A percentile compares a stretch with the other conserved stretches of the same genome.
Evolutionary conservation across 2,888 invertebrate genomes (phyloP).

Genomic region (Antheraea yamamai): DNA sequence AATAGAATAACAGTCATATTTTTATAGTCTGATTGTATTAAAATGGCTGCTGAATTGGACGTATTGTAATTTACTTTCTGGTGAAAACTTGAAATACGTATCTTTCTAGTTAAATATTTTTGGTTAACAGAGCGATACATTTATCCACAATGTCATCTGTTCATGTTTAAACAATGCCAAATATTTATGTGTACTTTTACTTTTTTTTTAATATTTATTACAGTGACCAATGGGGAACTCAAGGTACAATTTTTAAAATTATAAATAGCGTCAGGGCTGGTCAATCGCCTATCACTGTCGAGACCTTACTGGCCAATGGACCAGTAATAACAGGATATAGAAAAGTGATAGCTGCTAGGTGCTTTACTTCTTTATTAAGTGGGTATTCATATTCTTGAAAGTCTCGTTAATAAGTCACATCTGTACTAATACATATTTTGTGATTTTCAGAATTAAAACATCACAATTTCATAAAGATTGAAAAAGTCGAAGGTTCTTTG

Average conservation of each 20-base stretch:
- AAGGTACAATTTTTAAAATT: constrained; percentile 67
- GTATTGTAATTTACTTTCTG: no score
- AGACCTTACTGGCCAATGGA: constrained; percentile 45
- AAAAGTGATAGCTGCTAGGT: constrained; percentile 55
- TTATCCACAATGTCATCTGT: no score
- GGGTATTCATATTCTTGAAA: constrained; percentile 33
- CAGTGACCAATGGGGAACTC: constrained; percentile 70
- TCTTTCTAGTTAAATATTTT: no score
- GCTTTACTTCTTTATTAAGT: constrained; percentile 69
- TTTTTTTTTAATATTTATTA: constrained; percentile 17
- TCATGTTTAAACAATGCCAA: no score
- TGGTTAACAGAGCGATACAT: no score
- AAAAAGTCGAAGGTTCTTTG: constrained; percentile 52
- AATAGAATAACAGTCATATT: no score
- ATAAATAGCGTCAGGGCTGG: constrained; percentile 35
- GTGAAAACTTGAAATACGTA: no score
- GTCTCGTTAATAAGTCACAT: not conserved
- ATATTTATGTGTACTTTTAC: not conserved
- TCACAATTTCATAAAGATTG: constrained; percentile 55
- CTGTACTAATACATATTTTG: not conserved
- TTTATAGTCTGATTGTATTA: no score
- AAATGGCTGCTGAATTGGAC: no score
- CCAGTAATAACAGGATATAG: constrained; percentile 47
- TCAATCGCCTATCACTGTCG: constrained; percentile 41
- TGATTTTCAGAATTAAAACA: constrained; percentile 64